Percentiles rank a stretch among this genome's conserved stretches.
Evolutionary conservation across 2,888 invertebrate species (phyloP).

Genomic region (Thymelicus lineola): DNA sequence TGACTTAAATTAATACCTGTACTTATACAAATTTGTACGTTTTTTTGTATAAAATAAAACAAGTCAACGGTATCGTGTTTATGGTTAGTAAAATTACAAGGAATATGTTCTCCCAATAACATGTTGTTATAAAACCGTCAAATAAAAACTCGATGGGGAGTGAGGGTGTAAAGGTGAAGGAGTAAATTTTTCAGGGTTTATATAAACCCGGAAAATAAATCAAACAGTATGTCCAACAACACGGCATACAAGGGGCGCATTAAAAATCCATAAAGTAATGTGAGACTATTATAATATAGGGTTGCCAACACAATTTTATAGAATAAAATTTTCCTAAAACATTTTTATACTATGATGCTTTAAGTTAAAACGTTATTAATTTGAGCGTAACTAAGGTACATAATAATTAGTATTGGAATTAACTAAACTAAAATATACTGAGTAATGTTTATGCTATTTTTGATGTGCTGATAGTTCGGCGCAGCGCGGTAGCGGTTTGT

Average conservation of each 20-base stretch:
- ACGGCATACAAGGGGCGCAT: conserved; percentile 20
- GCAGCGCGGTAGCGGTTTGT: no score
- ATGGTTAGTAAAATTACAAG: conserved; percentile 7
- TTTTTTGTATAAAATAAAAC: neutral
- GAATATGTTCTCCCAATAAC: conserved; percentile 16
- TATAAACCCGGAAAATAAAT: no score
- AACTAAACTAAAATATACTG: no score
- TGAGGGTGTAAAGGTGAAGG: neutral
- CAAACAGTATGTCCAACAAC: conserved; percentile 25
- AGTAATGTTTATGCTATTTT: no score
- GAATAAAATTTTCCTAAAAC: no score
- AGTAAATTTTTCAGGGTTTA: conserved; percentile 13
- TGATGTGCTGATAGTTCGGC: no score
- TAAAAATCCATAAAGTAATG: conserved; percentile 20
- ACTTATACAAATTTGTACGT: neutral
- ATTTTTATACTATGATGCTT: no score
- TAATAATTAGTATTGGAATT: no score
- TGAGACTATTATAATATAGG: conserved; percentile 1
- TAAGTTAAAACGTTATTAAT: no score
- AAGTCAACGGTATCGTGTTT: conserved; percentile 8
- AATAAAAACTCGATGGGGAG: conserved; percentile 2
- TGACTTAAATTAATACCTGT: no score
- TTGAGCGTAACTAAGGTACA: no score
- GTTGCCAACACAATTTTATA: neutral
- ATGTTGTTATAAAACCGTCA: neutral